A percentile compares a stretch with the other conserved stretches of the same genome.
Evolutionary conservation across 2,113 vertebrate species (phyloP).

Genomic region (Pitta sordida): DNA sequence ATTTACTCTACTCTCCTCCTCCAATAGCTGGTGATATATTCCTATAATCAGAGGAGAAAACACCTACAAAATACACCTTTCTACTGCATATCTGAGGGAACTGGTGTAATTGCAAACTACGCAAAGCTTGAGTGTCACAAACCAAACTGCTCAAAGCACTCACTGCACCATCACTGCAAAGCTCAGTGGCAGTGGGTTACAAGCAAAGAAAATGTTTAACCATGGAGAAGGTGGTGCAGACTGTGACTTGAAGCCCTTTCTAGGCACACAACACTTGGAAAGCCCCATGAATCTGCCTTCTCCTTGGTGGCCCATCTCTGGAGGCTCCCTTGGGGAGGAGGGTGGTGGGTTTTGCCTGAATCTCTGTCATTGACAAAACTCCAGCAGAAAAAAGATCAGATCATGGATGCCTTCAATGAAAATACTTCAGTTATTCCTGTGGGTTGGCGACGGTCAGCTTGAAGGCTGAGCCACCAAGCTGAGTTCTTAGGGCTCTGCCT

Average conservation of each 20-base stretch:
- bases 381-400: neutral
- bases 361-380: neutral
- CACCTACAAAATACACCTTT: neutral
- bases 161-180: neutral
- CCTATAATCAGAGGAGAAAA: neutral
- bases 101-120: neutral
- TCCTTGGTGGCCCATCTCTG: neutral
- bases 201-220: neutral
- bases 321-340: neutral
- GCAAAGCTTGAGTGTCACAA: too few species aligned
- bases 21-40: neutral
- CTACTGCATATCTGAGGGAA: accelerated
- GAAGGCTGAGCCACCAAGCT: neutral
- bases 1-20: neutral
- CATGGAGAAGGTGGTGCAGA: neutral
- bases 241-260: neutral
- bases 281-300: neutral
- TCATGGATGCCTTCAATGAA: neutral
- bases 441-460: neutral
- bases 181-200: neutral
- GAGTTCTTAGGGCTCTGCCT: neutral
- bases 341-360: neutral
- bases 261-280: neutral
- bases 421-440: neutral
- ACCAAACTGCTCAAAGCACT: neutral